Base-by-base conservation (phyloP, 2,888 invertebrate species). In the Xestia xanthographa region DNA sequence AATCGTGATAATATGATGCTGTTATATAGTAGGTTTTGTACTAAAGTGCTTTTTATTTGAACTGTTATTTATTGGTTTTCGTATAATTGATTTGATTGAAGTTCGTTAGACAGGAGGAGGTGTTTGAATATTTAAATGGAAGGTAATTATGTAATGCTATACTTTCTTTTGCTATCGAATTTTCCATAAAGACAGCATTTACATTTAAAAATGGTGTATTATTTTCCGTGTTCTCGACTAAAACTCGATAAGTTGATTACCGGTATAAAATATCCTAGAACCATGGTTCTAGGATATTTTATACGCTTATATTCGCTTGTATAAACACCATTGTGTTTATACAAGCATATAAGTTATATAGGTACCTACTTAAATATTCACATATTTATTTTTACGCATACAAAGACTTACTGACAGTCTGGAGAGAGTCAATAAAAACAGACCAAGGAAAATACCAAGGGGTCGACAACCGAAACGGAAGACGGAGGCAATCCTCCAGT, bases 1-100 rank as follows among this genome's bases (percentile, higher is more conserved):
- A 85, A 88, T 87, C 84, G 85, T 72, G 79, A 84, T 82, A 86
- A 76, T 75, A 80, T 79, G 69, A 75, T 77, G 75, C 74, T 63
- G 60, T 71, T 83, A 71, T 82, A 68, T 75, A 78, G 56, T 75
- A 50, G 66, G 45, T 84, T 76, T 72, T 68, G 22, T 62, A n/a
- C 20, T 67, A 80, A 70, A 70, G 22, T 60, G 63, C 22, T 62
- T 85, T 63, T 85, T 71, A 63, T 85, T 77, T 62, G 29, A 22
- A 17, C 22, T 50, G 29, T 48, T 71, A 73, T 84, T 84, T 71
- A 71, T 84, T 8, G 65, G 5, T 45, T 66, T 26, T 50, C 0
- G 14, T 45, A 20, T 41, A 58, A 77, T 73, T 84, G 66, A 67
- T 80, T 80, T 65, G 34, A 56, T 56, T 79, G 34, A 45, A 22